phyloP scores from a whole-genome alignment of 37 sponge, comb jelly and placozoan species.

The Ianthella basta region DNA sequence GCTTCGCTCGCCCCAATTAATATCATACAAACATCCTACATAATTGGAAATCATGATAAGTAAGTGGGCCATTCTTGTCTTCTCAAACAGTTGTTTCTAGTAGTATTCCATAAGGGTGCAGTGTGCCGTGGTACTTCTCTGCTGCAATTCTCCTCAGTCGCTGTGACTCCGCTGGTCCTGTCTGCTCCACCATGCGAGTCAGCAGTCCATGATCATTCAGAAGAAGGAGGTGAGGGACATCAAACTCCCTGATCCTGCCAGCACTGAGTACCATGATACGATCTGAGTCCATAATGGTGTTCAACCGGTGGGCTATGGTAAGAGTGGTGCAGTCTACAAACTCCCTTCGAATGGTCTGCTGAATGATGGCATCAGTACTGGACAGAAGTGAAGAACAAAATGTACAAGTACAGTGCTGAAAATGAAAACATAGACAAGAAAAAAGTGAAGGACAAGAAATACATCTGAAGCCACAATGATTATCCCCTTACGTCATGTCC shows the following conservation, averaged over 20 bases:
- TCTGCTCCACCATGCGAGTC: conserved; percentile 20
- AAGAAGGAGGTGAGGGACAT: conserved; percentile 43
- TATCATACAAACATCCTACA: too few relatives aligned
- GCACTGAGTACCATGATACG: conserved; percentile 63
- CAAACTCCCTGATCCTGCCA: conserved; percentile 52
- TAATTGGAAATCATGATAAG: too few relatives aligned
- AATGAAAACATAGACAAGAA: not conserved
- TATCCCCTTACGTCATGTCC: conserved; percentile 60
- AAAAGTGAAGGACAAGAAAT: not conserved
- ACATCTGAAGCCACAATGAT: too few relatives aligned
- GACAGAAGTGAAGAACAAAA: too few relatives aligned
- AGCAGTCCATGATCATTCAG: conserved; percentile 10
- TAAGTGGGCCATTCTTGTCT: too few relatives aligned
- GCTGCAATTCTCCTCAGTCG: conserved; percentile 19
- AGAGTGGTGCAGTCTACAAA: conserved; percentile 68
- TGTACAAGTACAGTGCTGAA: not conserved
- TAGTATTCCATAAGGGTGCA: too few relatives aligned
- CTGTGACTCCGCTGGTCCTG: conserved; percentile 27
- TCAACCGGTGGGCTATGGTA: conserved; percentile 71
- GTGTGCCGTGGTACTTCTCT: too few relatives aligned
- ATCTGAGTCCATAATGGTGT: conserved; percentile 79
- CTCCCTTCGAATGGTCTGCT: conserved; percentile 47
- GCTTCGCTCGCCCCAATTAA: too few relatives aligned
- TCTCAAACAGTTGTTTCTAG: too few relatives aligned
- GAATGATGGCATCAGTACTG: conserved; percentile 72